Percentiles rank a stretch among this genome's conserved stretches.
phyloP scores from a whole-genome alignment of 2,113 vertebrate species.

The Sisor rabdophorus region DNA sequence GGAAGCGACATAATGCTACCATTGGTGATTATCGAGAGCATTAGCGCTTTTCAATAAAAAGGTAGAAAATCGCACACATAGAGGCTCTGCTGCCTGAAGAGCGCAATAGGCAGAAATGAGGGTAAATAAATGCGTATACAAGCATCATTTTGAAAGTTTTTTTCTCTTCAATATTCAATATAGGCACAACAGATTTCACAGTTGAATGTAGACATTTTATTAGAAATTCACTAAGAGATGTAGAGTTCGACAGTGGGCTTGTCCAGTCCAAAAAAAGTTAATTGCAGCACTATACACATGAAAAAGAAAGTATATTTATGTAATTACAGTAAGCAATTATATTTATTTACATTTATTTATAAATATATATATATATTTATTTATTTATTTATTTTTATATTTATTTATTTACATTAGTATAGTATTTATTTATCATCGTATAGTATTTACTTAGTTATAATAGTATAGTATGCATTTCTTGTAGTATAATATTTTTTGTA shows the following conservation, averaged over 20 bases:
- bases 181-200: neutral
- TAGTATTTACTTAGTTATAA: too few species aligned
- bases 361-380: too few species aligned
- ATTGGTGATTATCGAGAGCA: neutral
- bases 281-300: neutral
- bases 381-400: too few species aligned
- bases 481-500: too few species aligned
- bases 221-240: neutral
- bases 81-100: neutral
- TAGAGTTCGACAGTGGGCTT: neutral
- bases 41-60: neutral
- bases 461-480: too few species aligned
- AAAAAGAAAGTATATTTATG: too few species aligned
- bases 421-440: too few species aligned
- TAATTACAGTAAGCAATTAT: too few species aligned
- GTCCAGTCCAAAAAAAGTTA: neutral
- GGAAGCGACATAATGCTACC: neutral
- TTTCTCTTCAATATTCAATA: neutral
- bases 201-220: neutral
- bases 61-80: too few species aligned
- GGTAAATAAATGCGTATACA: neutral
- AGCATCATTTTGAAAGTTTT: neutral
- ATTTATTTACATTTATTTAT: too few species aligned
- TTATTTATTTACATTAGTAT: too few species aligned
- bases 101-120: neutral